Percentiles rank a stretch among this genome's conserved stretches.
phyloP scores from a whole-genome alignment of 2,797 vertebrate species.

The Oreochromis mossambicus region DNA sequence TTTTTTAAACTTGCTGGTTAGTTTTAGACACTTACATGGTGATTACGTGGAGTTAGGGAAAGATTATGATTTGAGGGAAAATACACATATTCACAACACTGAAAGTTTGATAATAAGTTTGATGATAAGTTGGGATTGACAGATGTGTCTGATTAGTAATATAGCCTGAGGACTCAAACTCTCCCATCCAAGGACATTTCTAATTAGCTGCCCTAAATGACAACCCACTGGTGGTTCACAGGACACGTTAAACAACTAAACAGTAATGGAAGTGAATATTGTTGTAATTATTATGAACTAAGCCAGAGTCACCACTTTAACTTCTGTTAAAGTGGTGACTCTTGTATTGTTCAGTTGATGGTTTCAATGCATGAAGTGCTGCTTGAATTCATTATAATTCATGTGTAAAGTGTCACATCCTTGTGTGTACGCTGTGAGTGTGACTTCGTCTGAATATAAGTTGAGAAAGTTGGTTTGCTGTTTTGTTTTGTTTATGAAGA shows the following conservation, averaged over 20 bases:
- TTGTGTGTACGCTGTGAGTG: neutral
- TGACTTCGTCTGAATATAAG: neutral
- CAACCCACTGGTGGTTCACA: neutral
- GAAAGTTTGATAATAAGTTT: too few species aligned
- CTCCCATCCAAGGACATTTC: neutral
- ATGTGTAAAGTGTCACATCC: neutral
- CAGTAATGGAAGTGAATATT: neutral
- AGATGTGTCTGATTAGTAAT: neutral
- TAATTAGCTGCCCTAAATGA: neutral
- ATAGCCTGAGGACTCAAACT: neutral
- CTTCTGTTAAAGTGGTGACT: neutral
- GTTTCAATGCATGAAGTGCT: neutral
- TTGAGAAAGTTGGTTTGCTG: neutral
- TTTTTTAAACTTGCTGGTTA: neutral
- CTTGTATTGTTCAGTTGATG: neutral
- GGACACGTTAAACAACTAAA: neutral
- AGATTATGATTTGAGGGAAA: neutral
- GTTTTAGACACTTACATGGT: neutral
- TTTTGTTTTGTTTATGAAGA: neutral
- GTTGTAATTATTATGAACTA: neutral
- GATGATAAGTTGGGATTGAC: rapidly evolving
- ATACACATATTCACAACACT: neutral
- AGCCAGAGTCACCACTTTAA: neutral
- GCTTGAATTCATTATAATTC: neutral
- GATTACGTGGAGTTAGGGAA: rapidly evolving